phyloP scores from a whole-genome alignment of 1,140 invertebrate genomes.

The Zaprionus ornatus region DNA sequence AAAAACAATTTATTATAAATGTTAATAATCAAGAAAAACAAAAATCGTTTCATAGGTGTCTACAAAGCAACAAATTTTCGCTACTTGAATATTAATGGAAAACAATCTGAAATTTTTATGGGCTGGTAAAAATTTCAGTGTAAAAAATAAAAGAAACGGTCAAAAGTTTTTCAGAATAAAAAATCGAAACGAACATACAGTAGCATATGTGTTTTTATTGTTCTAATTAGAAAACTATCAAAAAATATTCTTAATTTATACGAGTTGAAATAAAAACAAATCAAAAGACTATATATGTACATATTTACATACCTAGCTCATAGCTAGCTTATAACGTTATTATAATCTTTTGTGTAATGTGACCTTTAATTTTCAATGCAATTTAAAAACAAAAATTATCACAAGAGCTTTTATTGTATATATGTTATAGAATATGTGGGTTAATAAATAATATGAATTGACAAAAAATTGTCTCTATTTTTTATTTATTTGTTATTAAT shows the following conservation, averaged over 20 bases:
- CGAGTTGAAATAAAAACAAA: slow-evolving; percentile 11
- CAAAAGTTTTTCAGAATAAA: slow-evolving; percentile 33
- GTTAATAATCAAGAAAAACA: slow-evolving; percentile 58
- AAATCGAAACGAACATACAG: slow-evolving; percentile 56
- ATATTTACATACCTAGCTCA: slow-evolving; percentile 35
- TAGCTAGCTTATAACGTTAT: slow-evolving; percentile 56
- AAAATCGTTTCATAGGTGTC: slow-evolving; percentile 71
- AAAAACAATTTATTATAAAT: slow-evolving; percentile 60
- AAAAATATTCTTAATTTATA: slow-evolving; percentile 21
- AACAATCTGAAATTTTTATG: slow-evolving; percentile 78
- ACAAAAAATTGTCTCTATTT: not conserved
- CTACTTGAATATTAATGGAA: slow-evolving; percentile 40
- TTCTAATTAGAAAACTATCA: not conserved
- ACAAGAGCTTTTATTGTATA: slow-evolving; percentile 61
- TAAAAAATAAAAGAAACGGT: slow-evolving; percentile 26
- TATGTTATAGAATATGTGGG: slow-evolving; percentile 41
- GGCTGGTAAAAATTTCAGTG: slow-evolving; percentile 80
- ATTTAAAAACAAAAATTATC: slow-evolving; percentile 34
- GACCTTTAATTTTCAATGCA: slow-evolving; percentile 44
- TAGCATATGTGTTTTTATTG: slow-evolving; percentile 52
- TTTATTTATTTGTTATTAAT: not conserved
- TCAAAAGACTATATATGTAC: slow-evolving; percentile 61
- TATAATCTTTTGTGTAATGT: slow-evolving; percentile 14
- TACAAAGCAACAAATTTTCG: slow-evolving; percentile 51
- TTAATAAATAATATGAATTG: slow-evolving; percentile 57